Evolutionary conservation across 2,113 vertebrate genomes (phyloP).

Genomic region (Cebidichthys violaceus): DNA sequence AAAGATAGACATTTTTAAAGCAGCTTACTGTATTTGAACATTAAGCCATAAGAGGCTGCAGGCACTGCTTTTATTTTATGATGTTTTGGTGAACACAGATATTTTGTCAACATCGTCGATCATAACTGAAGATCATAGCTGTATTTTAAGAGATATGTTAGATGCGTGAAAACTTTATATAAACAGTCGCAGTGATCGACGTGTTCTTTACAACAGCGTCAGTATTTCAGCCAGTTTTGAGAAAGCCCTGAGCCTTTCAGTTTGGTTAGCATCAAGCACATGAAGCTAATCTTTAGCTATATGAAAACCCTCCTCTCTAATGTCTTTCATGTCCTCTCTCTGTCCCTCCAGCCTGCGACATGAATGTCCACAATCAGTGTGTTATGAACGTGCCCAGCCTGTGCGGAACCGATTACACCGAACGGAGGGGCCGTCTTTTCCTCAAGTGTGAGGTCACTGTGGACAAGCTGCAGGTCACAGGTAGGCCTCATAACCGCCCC

Average conservation of each 20-base stretch:
- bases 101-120: not conserved
- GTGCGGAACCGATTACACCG: conserved; percentile 95
- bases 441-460: conserved; percentile 92
- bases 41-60: not conserved
- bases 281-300: not conserved
- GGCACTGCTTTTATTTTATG: not conserved
- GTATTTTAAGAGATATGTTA: not conserved
- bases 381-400: conserved; percentile 97
- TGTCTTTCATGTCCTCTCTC: conserved; percentile 22
- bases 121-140: not conserved
- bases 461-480: conserved; percentile 92
- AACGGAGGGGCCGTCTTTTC: conserved; percentile 92
- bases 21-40: conserved; percentile 25
- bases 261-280: conserved; percentile 1
- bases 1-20: not conserved
- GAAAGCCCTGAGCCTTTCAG: not conserved
- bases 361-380: conserved; percentile 97
- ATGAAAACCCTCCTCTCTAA: not conserved
- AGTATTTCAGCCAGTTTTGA: not conserved
- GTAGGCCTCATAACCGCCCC: conserved; percentile 74
- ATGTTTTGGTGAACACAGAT: not conserved
- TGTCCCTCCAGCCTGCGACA: conserved; percentile 90
- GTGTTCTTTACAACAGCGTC: not conserved
- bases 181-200: not conserved
- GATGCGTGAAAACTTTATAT: not conserved